Evolutionary conservation across 2,797 vertebrate genomes (phyloP), one percentile per base, ranked within the genome.

Genomic region (Crax fasciolata): DNA sequence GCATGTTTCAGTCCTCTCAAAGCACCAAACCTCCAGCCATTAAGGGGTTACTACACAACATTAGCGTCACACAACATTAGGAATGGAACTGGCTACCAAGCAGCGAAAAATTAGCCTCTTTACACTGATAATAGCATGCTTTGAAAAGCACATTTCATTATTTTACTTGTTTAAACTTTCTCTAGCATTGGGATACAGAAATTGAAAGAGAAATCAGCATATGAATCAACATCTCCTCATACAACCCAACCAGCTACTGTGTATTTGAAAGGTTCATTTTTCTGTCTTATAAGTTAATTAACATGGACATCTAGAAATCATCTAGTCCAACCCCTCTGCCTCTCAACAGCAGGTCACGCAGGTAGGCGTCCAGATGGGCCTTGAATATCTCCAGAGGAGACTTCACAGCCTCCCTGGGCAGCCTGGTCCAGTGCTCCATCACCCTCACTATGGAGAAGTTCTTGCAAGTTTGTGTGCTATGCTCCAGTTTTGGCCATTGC

Each of bases 211-310:
- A 87, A 80, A 91, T 54, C 79, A 76, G 58, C 30, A 39, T 61
- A 68, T 54, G 18, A 57, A 89, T 94, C 65, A 85, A 77, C 80
- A 89, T 80, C 85, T 87, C 11, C 54, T 94, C 77, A 57, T 51
- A 32, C 8, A 68, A n/a, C 74, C 68, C 79, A 85, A 87, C 25
- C 41, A 89, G 46, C 57, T 83, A 73, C 41, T 62, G 9, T 43
- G 41, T 65, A 67, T 82, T 54, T 72, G 61, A 80, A 21, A 89
- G 13, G 43, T 84, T 73, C 16, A 82, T 89, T 94, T 72, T 93
- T 83, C 59, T 32, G 39, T 86, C 25, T 65, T 79, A 13, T n/a
- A 74, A 89, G 28, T 65, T 85, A 87, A 83, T 83, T 94, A 83
- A 28, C 35, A 72, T 4, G 15, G 38, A 68, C 35, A 6, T 35